Evolutionary conservation across 2,797 vertebrate genomes (phyloP), one percentile per base, ranked within the genome.

Genomic region (Urophycis tenuis): DNA sequence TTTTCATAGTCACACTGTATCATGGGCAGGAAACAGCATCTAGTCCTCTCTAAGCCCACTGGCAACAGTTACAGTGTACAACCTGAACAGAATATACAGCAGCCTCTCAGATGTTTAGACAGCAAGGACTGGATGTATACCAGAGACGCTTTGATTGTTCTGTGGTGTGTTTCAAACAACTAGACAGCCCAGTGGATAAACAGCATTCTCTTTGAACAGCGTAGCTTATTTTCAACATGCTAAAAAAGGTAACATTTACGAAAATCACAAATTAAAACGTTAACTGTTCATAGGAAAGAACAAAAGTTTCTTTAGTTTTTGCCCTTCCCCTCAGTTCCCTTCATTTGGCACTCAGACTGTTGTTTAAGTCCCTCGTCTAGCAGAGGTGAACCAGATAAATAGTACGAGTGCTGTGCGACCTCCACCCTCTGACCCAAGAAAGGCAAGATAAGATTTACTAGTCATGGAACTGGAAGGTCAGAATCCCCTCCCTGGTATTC

Each of bases 371-470:
- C n/a, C n/a, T n/a, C n/a, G n/a, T n/a, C n/a, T n/a, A n/a, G n/a
- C 81, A 85, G 19, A 53, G 33, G 36, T 31, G 17, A 25, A 69
- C 25, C 1, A 71, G 30, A 33, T 71, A 22, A 71, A 33, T 15
- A 33, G 30, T 31, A 33, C 17, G 32, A 71, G 29, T 31, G 9
- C 33, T 32, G 32, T 15, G 69, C 6, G 14, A 15, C 29, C 25
- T 15, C 9, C 29, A 1, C 32, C 67, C 25, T 32, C 9, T 5
- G 67, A 33, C 60, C 60, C 25, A 64, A 64, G 22, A 29, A 64
- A 64, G 60, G 60, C n/a, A 64, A 64, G 60, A 64, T 29, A 64
- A 29, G 29, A 2, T 25, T 25, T 25, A 22, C 60, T 53, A 19
- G 19, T 53, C 45, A 29, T 1, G n/a, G 22, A 60, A 60, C 53